A percentile compares a stretch with the other conserved stretches of the same genome.
phyloP scores from a whole-genome alignment of 2,113 vertebrate genomes.

The Megaleporinus macrocephalus region DNA sequence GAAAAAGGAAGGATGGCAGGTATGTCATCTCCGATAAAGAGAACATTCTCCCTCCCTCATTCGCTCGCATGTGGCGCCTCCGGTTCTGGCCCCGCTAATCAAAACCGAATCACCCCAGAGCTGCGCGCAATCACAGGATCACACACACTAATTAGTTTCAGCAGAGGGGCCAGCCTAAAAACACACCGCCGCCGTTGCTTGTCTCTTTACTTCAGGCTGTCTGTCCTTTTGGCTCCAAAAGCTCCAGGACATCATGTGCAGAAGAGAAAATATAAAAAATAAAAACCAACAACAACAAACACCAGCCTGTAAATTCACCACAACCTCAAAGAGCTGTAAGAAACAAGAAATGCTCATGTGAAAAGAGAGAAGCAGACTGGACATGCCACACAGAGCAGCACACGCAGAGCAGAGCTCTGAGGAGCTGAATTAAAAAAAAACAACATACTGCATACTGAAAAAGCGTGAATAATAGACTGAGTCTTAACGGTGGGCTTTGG shows the following conservation, averaged over 20 bases:
- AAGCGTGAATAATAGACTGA: neutral
- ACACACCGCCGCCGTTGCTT: constrained; percentile 4
- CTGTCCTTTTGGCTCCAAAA: constrained; percentile 13
- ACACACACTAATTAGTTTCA: constrained; percentile 47
- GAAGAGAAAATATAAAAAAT: neutral
- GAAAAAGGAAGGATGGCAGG: constrained; percentile 67
- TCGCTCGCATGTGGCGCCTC: constrained; percentile 53
- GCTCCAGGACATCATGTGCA: neutral
- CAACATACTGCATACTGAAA: neutral
- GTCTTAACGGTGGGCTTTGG: neutral
- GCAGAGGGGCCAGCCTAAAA: constrained; percentile 18
- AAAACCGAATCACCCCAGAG: constrained; percentile 51
- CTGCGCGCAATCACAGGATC: constrained; percentile 31
- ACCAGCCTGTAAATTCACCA: constrained; percentile 11
- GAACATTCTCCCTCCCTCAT: constrained; percentile 38
- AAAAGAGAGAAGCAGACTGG: constrained; percentile 3
- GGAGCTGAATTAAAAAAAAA: neutral
- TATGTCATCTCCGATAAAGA: constrained; percentile 60
- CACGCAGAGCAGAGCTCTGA: neutral
- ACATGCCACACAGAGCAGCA: neutral
- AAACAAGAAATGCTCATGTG: constrained; percentile 32
- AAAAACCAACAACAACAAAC: constrained; percentile 34
- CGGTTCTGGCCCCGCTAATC: constrained; percentile 54
- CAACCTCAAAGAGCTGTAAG: constrained; percentile 40
- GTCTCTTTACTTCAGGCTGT: constrained; percentile 15